Evolutionary conservation across 1,140 invertebrate genomes (phyloP).

Genomic region (Drosophila baimaii): DNA sequence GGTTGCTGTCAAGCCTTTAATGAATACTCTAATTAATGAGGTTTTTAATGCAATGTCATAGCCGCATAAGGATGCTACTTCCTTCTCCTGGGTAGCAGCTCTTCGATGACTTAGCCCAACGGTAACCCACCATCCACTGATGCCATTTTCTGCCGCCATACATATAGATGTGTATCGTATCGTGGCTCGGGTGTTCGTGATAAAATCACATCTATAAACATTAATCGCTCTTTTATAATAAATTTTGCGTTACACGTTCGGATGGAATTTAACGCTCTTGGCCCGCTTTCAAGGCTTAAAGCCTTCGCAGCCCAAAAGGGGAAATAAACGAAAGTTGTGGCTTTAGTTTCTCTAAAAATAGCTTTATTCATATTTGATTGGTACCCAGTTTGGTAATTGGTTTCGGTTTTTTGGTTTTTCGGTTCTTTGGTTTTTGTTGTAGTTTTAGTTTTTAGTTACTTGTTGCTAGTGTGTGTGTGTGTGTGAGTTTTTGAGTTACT

Average conservation of each 20-base stretch:
- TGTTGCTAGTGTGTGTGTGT: conserved; percentile 29
- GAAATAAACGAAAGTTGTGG: conserved; percentile 19
- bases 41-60: too few relatives aligned
- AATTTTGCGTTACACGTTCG: conserved; percentile 68
- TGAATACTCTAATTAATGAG: too few relatives aligned
- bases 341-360: conserved; percentile 80
- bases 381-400: conserved; percentile 78
- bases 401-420: conserved; percentile 47
- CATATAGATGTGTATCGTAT: conserved; percentile 22
- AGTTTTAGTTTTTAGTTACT: conserved; percentile 19
- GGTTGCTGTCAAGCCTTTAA: too few relatives aligned
- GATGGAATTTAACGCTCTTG: conserved; percentile 49
- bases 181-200: conserved; percentile 61
- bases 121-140: conserved; percentile 3
- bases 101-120: conserved; percentile 9
- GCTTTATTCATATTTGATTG: conserved; percentile 81
- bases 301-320: not conserved
- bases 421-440: conserved; percentile 6
- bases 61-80: not conserved
- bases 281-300: conserved; percentile 12
- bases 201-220: conserved; percentile 82
- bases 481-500: conserved; percentile 49
- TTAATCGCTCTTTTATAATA: conserved; percentile 83
- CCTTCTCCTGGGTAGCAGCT: conserved; percentile 6
- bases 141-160: conserved; percentile 4